A percentile compares a stretch with the other conserved stretches of the same genome.
phyloP scores from a whole-genome alignment of 2,113 vertebrate species.

The Oreochromis aureus region DNA sequence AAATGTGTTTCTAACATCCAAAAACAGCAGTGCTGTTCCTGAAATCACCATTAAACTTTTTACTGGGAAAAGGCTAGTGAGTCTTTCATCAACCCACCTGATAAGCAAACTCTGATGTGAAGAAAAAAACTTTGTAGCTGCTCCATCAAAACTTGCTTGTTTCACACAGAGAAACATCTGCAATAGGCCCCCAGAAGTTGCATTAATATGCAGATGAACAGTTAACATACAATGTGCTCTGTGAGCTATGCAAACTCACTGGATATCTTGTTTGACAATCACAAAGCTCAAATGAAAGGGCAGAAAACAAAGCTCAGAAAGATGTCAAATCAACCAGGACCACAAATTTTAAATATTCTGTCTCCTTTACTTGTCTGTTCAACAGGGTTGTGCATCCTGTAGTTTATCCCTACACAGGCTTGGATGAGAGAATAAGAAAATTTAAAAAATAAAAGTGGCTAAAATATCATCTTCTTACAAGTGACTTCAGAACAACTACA shows the following conservation, averaged over 20 bases:
- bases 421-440: not conserved
- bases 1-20: not conserved
- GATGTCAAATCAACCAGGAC: not conserved
- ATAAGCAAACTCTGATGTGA: not conserved
- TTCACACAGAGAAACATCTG: not conserved
- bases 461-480: not conserved
- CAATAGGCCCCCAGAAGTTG: not conserved
- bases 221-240: not conserved
- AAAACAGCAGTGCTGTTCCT: not conserved
- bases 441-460: not conserved
- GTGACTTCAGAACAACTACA: not conserved
- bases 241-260: not conserved
- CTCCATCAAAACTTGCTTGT: not conserved
- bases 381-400: not conserved
- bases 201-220: not conserved
- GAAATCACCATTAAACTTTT: not conserved
- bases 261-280: not conserved
- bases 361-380: not conserved
- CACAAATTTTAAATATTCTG: not conserved
- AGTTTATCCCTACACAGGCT: not conserved
- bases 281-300: not conserved
- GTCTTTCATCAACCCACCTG: not conserved
- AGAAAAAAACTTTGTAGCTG: not conserved
- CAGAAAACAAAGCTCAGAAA: not conserved
- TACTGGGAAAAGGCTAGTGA: not conserved